A percentile compares a stretch with the other conserved stretches of the same genome.
Conservation (phyloP, 2,797 vertebrate genomes). For the Triplophysa yarkandensis region DNA sequence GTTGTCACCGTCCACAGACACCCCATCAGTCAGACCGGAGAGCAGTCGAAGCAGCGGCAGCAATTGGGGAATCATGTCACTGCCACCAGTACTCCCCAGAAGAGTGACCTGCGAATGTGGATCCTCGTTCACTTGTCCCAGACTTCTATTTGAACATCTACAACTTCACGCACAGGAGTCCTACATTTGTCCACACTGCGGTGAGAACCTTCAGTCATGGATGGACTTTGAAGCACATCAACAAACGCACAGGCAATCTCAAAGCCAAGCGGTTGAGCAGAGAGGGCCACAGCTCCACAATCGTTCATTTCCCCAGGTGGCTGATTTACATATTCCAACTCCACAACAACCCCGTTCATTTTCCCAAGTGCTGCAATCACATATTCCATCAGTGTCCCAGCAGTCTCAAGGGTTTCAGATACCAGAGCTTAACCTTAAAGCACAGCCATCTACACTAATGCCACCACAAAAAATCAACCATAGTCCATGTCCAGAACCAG, state of each 20-base stretch:
- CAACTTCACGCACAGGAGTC: constrained; percentile 79
- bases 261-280: constrained; percentile 55
- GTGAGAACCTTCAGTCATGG: constrained; percentile 79
- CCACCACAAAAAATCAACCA: constrained; percentile 33
- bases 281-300: constrained; percentile 19
- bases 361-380: background rate
- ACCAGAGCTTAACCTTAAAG: constrained; percentile 56
- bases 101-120: constrained; percentile 81
- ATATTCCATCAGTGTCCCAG: background rate
- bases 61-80: constrained; percentile 80
- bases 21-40: constrained; percentile 47
- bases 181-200: constrained; percentile 78
- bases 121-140: constrained; percentile 75
- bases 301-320: background rate
- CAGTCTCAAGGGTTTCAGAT: constrained; percentile 25
- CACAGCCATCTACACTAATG: constrained; percentile 52
- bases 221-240: constrained; percentile 79
- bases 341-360: constrained; percentile 12
- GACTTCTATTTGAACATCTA: constrained; percentile 78
- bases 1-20: constrained; percentile 51
- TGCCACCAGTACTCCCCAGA: constrained; percentile 79
- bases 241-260: constrained; percentile 74
- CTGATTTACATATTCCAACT: background rate
- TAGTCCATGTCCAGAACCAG: constrained; percentile 10
- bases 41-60: constrained; percentile 55